Conservation (phyloP, 2,113 vertebrate species). For the Ondatra zibethicus region DNA sequence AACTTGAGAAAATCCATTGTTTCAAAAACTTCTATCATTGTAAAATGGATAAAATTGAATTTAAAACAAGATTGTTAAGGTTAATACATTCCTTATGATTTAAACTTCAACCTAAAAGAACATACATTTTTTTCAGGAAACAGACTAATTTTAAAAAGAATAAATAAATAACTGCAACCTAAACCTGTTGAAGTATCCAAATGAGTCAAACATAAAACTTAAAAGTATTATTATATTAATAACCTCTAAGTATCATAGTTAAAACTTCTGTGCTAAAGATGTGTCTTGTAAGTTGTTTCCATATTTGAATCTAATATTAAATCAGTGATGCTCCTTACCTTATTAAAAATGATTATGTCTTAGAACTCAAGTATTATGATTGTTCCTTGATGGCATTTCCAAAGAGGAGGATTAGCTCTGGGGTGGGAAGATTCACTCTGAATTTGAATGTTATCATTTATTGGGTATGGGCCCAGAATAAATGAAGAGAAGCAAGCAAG, state of each 20-base stretch:
- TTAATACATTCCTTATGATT: background rate
- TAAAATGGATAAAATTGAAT: background rate
- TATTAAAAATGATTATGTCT: background rate
- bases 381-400: background rate
- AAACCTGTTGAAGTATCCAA: background rate
- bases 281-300: background rate
- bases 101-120: background rate
- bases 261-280: background rate
- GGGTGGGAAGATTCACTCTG: no score
- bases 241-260: background rate
- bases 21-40: background rate
- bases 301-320: background rate
- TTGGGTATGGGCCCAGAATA: background rate
- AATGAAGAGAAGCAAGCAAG: background rate
- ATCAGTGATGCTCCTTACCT: background rate
- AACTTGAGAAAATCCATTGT: background rate
- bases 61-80: background rate
- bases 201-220: background rate
- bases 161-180: background rate
- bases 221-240: background rate
- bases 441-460: background rate
- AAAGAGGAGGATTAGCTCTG: background rate
- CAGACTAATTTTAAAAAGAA: background rate
- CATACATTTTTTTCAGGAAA: background rate
- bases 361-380: background rate